Evolutionary conservation across 2,797 vertebrate genomes (phyloP).

Genomic region (Nyctalus aviator): DNA sequence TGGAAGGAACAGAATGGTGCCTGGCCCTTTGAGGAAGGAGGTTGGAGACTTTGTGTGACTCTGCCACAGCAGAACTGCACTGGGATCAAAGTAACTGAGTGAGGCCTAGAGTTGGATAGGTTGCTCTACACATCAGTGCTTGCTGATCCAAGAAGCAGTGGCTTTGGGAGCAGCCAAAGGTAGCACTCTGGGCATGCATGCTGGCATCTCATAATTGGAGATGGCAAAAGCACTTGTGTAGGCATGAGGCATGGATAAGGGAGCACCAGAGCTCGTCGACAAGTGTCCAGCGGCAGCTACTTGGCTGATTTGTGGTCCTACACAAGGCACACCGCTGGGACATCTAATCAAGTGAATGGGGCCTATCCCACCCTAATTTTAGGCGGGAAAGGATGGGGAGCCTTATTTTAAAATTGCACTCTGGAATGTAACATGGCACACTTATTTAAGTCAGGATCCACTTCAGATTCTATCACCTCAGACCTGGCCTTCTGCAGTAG

Average conservation of each 20-base stretch:
- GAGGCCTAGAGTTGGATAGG: neutral
- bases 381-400: neutral
- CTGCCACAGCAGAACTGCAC: neutral
- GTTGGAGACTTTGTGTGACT: neutral
- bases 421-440: neutral
- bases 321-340: neutral
- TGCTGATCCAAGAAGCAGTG: neutral
- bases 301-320: neutral
- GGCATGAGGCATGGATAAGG: neutral
- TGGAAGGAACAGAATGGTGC: neutral
- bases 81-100: neutral
- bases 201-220: neutral
- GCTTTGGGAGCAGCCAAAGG: neutral
- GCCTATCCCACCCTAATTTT: neutral
- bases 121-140: neutral
- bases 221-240: neutral
- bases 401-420: slow-evolving; percentile 15
- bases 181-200: neutral
- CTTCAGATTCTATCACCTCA: neutral
- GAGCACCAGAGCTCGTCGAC: neutral
- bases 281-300: neutral
- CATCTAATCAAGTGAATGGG: neutral
- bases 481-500: neutral
- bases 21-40: neutral
- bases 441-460: neutral